phyloP scores from a whole-genome alignment of 2,113 vertebrate genomes.

The Coregonus clupeaformis region DNA sequence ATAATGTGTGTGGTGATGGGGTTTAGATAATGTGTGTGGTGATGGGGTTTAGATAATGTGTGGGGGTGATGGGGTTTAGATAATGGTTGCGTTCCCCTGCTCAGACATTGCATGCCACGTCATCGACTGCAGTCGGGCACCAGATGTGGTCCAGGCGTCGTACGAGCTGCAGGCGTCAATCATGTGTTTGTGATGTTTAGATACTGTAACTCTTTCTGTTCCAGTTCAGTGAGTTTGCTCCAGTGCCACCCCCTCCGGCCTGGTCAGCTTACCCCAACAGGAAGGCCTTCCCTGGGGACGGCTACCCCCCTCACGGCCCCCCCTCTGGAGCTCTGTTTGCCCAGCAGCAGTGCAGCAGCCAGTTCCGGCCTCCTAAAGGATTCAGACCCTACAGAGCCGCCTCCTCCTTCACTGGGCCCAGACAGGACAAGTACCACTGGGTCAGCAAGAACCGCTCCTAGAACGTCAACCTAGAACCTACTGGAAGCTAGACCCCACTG shows the following conservation, averaged over 20 bases:
- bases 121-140: too few species aligned
- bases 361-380: constrained; percentile 53
- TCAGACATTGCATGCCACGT: too few species aligned
- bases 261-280: constrained; percentile 77
- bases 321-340: background rate
- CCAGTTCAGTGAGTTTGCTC: constrained; percentile 76
- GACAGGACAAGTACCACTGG: constrained; percentile 92
- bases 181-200: too few species aligned
- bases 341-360: constrained; percentile 17
- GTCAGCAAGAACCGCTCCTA: constrained; percentile 80
- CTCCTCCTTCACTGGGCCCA: constrained; percentile 68
- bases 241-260: constrained; percentile 59
- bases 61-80: too few species aligned
- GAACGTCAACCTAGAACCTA: background rate
- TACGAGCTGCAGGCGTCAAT: background rate
- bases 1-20: too few species aligned
- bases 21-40: too few species aligned
- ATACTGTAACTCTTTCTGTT: constrained; percentile 21
- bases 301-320: constrained; percentile 50
- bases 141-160: background rate
- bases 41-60: too few species aligned
- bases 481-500: background rate
- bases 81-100: too few species aligned
- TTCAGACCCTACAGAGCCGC: constrained; percentile 67
- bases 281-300: constrained; percentile 66